phyloP scores from a whole-genome alignment of 2,797 vertebrate species.

The Megalops cyprinoides region DNA sequence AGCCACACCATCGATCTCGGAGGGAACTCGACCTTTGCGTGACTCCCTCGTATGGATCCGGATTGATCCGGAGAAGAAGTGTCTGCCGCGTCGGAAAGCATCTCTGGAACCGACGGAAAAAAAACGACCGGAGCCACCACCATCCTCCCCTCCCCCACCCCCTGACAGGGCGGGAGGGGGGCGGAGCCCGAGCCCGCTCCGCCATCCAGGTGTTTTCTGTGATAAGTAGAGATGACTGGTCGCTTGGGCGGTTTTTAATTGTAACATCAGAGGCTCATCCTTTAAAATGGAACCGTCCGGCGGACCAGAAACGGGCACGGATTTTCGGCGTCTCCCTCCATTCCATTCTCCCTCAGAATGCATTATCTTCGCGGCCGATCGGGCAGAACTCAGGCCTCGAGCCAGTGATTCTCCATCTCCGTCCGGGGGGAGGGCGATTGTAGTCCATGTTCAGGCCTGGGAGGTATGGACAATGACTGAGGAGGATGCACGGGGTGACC shows the following conservation, averaged over 20 bases:
- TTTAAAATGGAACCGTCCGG: background rate
- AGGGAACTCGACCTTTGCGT: slow-evolving; percentile 17
- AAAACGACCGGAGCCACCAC: background rate
- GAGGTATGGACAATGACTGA: too few species aligned
- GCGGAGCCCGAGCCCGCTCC: too few species aligned
- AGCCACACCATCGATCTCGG: slow-evolving; percentile 1
- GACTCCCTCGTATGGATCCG: background rate
- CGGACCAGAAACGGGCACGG: background rate
- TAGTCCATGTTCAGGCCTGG: too few species aligned
- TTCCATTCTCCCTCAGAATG: slow-evolving; percentile 35
- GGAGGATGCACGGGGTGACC: too few species aligned
- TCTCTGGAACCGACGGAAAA: background rate
- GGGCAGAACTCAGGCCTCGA: slow-evolving; percentile 37
- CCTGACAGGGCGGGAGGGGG: too few species aligned
- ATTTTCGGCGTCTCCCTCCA: slow-evolving; percentile 54
- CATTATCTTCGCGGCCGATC: slow-evolving; percentile 41
- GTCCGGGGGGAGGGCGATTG: too few species aligned
- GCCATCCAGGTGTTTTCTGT: too few species aligned
- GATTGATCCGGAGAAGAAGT: background rate
- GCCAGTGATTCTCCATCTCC: slow-evolving; percentile 46
- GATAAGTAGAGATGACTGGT: too few species aligned
- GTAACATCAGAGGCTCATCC: too few species aligned
- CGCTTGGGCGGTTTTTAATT: too few species aligned
- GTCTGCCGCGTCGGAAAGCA: background rate
- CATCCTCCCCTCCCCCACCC: too few species aligned